A percentile compares a stretch with the other conserved stretches of the same genome.
These are phyloP conservation scores for Grus americana DNA, from an alignment of 2,113 vertebrate species.

Conservation along the genomic window DNA sequence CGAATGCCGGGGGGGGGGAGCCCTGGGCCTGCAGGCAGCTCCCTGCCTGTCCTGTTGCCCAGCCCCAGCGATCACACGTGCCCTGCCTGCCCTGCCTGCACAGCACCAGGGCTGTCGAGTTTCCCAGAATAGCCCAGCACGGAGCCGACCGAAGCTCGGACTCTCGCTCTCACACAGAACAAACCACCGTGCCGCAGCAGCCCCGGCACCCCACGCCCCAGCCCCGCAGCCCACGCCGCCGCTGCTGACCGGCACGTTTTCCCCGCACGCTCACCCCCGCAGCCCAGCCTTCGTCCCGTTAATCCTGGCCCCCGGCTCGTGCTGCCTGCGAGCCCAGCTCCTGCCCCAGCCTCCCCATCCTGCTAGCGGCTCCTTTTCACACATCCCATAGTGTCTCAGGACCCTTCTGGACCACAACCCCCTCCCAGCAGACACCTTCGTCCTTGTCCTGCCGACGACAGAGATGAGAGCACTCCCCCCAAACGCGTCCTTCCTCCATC, in stretches of 20 bases:
- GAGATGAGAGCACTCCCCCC: accelerated
- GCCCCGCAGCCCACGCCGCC: accelerated
- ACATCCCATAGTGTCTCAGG: background rate
- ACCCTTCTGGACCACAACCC: background rate
- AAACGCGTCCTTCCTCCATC: background rate
- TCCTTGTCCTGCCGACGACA: background rate
- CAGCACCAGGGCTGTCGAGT: background rate
- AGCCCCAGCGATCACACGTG: background rate
- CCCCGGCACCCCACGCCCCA: accelerated
- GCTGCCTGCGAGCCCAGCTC: background rate
- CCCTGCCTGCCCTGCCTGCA: background rate
- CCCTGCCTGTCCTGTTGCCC: background rate
- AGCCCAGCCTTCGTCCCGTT: accelerated
- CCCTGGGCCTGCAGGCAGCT: background rate
- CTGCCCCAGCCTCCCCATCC: background rate
- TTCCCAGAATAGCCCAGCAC: background rate
- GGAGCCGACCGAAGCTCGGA: background rate
- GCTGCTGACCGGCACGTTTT: accelerated
- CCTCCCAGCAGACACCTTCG: background rate
- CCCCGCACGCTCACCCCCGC: background rate
- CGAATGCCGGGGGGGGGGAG: accelerated
- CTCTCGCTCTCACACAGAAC: accelerated
- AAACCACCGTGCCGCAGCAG: background rate
- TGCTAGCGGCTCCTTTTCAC: background rate
- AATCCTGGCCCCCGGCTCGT: background rate